Evolutionary conservation across 2,113 vertebrate species (phyloP).

Genomic region (Mirza zaza): DNA sequence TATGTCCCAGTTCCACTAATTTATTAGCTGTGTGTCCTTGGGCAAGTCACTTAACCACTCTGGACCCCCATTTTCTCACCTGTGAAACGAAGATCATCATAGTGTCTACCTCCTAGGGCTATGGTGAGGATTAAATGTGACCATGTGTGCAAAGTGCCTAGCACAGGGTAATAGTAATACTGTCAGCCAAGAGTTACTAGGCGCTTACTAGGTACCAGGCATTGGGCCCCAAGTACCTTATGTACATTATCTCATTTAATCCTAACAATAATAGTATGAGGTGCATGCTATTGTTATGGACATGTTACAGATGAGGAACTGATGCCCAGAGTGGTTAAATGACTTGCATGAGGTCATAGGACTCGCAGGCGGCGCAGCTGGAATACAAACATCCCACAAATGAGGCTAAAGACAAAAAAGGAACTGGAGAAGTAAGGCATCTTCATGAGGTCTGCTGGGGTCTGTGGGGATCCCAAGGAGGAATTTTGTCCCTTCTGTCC

Average conservation of each 20-base stretch:
- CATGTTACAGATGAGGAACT: background rate
- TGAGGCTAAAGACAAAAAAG: background rate
- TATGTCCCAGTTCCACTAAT: background rate
- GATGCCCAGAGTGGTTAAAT: background rate
- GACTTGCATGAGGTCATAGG: background rate
- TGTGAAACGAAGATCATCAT: background rate
- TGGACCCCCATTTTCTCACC: background rate
- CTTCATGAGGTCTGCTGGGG: background rate
- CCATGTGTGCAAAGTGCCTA: background rate
- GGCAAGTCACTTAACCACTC: background rate
- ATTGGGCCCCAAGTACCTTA: background rate
- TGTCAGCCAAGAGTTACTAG: background rate
- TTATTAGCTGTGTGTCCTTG: slow-evolving; percentile 22
- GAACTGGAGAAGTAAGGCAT: background rate
- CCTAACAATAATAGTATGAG: background rate
- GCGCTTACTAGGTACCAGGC: background rate
- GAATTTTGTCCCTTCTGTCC: background rate
- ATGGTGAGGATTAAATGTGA: background rate
- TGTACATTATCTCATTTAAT: background rate
- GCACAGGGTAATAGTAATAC: background rate
- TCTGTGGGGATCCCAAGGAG: background rate
- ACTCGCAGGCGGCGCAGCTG: background rate
- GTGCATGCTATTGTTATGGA: background rate
- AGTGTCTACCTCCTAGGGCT: background rate
- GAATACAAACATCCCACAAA: background rate